Base-by-base conservation (phyloP, 2,797 vertebrate species). In the Siniperca undulata region DNA sequence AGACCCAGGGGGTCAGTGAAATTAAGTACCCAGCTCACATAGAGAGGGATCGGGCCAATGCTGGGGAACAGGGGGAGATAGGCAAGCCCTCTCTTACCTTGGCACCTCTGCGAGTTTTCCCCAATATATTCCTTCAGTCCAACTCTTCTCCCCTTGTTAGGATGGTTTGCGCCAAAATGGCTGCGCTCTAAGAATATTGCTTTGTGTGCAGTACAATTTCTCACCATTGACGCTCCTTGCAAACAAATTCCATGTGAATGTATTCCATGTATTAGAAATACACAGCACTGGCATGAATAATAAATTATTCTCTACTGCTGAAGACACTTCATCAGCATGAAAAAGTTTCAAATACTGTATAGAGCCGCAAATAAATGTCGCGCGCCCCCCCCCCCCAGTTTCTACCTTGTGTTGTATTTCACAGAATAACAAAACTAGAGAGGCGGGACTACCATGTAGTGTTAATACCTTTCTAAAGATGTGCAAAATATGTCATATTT, bases 1-100 rank as follows among this genome's bases (percentile, higher is more conserved):
- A 91, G 92, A 95, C 93, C 95, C 92, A 61, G 93, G 93, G 95
- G 94, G 94, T 95, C 94, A 93, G 91, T 83, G 88, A 95, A 95
- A 95, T 95, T 93, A 95, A 96, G 94, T 92, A 91, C 89, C 93
- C 92, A 58, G 92, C 93, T 94, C 86, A 89, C 93, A 93, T 85
- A 87, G 87, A 81, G 82, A 87, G 74, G 84, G 88, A 84, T 76
- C 17, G 56, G 90, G 85, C 89, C 79, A 86, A 69, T 70, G 84
- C 74, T 62, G 84, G 89, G 75, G 82, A 64, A 62, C 20, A 58
- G 62, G 81, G 77, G 66, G 84, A 81, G 74, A 84, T 81, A 87
- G 86, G 86, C 80, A 78, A 90, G 83, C 79, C 89, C 88, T 87
- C 77, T 53, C 91, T 93, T 92, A 85, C 90, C 89, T 53, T 91